Percentiles rank a stretch among this genome's conserved stretches.
These are phyloP conservation scores for Leptothorax acervorum DNA, from an alignment of 2,888 invertebrate species.

Conservation along the genomic window DNA sequence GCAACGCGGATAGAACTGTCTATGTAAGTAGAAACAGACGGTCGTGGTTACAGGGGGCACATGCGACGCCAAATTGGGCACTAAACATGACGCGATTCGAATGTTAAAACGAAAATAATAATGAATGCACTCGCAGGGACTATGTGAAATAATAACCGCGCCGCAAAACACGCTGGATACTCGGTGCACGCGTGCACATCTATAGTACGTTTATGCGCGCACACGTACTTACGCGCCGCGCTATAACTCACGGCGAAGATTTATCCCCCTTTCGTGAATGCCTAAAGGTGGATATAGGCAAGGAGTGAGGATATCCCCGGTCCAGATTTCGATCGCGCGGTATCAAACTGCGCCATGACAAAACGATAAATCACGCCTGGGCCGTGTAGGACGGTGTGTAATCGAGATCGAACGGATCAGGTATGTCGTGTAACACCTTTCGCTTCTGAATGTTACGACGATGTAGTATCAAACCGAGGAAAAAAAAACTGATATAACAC, in stretches of 20 bases:
- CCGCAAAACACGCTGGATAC: background rate
- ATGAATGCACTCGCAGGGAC: conserved; percentile 67
- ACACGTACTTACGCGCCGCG: conserved; percentile 48
- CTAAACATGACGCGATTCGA: conserved; percentile 70
- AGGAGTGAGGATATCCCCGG: conserved; percentile 54
- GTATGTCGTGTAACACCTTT: conserved; percentile 40
- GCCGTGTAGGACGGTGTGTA: conserved; percentile 46
- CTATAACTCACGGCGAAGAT: conserved; percentile 69
- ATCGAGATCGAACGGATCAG: conserved; percentile 50
- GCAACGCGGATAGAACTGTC: conserved; percentile 66
- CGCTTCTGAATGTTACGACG: conserved; percentile 41
- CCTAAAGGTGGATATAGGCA: conserved; percentile 55
- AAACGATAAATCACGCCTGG: conserved; percentile 62
- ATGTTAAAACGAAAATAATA: conserved; percentile 68
- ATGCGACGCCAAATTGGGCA: conserved; percentile 70
- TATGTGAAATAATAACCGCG: conserved; percentile 72
- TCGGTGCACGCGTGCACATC: conserved; percentile 7
- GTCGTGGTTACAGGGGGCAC: conserved; percentile 52
- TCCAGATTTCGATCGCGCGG: conserved; percentile 66
- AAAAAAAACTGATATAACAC: background rate
- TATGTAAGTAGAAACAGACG: conserved; percentile 67
- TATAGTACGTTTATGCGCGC: conserved; percentile 49
- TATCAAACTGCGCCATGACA: conserved; percentile 64
- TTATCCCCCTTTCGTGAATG: conserved; percentile 65
- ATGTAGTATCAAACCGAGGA: background rate